A percentile compares a stretch with the other conserved stretches of the same genome.
These are phyloP conservation scores for Timema podura DNA, from an alignment of 2,888 invertebrate species.

Conservation along the genomic window DNA sequence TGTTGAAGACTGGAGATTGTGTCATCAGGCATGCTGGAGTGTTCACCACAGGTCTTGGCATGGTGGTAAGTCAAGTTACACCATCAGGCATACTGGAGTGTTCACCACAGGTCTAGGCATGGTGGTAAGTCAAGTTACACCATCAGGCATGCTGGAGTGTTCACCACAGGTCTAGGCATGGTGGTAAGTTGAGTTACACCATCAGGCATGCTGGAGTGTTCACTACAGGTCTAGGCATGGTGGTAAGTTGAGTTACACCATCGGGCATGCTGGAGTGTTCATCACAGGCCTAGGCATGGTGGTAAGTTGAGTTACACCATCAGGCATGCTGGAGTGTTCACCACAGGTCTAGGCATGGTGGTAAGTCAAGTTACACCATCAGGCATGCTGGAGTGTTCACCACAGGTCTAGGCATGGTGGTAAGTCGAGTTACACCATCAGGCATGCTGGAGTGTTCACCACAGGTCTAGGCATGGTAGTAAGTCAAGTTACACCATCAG, in stretches of 20 bases:
- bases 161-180: constrained; percentile 86
- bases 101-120: constrained; percentile 86
- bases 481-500: constrained; percentile 55
- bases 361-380: constrained; percentile 55
- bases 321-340: constrained; percentile 82
- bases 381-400: constrained; percentile 86
- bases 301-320: constrained; percentile 56
- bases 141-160: constrained; percentile 82
- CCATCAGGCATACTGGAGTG: constrained; percentile 80
- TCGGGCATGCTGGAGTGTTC: constrained; percentile 82
- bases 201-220: constrained; percentile 84
- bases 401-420: constrained; percentile 86
- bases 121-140: constrained; percentile 61
- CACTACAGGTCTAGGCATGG: constrained; percentile 87
- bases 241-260: constrained; percentile 56
- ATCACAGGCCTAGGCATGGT: constrained; percentile 89
- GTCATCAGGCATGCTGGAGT: constrained; percentile 85
- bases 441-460: constrained; percentile 83
- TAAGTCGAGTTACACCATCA: constrained; percentile 55
- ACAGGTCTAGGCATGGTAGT: constrained; percentile 89
- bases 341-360: constrained; percentile 87
- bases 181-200: constrained; percentile 57
- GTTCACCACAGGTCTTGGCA: constrained; percentile 82
- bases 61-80: constrained; percentile 64
- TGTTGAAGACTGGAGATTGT: constrained; percentile 94